Conservation (phyloP, 2,113 vertebrate genomes). For the Nestor notabilis region DNA sequence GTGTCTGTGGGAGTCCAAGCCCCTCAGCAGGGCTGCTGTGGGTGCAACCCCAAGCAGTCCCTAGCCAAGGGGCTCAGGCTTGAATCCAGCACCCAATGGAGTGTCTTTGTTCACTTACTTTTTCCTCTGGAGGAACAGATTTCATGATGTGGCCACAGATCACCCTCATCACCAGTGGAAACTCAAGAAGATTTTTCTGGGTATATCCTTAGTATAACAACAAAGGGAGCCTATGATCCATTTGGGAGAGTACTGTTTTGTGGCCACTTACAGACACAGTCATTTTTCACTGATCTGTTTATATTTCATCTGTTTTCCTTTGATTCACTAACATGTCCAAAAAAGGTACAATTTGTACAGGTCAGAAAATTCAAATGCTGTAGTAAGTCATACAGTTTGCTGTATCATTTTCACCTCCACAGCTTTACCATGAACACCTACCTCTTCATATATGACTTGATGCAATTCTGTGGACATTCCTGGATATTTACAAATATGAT, state of each 20-base stretch:
- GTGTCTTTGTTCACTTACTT: not conserved
- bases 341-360: not conserved
- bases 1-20: not conserved
- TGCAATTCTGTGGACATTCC: slow-evolving; percentile 95
- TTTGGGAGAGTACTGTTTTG: not conserved
- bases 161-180: not conserved
- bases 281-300: not conserved
- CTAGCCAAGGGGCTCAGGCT: not conserved
- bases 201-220: not conserved
- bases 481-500: slow-evolving; percentile 95
- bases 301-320: not conserved
- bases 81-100: not conserved
- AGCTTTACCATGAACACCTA: slow-evolving; percentile 83
- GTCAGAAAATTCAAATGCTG: not conserved
- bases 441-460: slow-evolving; percentile 88
- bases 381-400: not conserved
- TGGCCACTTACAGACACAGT: not conserved
- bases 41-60: not conserved
- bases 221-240: not conserved
- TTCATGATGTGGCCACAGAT: not conserved
- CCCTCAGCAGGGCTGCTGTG: not conserved
- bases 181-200: not conserved
- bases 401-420: slow-evolving; percentile 27
- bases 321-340: not conserved
- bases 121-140: not conserved